A percentile compares a stretch with the other conserved stretches of the same genome.
These are phyloP conservation scores for Bufo bufo DNA, from an alignment of 2,113 vertebrate genomes.

Conservation along the genomic window DNA sequence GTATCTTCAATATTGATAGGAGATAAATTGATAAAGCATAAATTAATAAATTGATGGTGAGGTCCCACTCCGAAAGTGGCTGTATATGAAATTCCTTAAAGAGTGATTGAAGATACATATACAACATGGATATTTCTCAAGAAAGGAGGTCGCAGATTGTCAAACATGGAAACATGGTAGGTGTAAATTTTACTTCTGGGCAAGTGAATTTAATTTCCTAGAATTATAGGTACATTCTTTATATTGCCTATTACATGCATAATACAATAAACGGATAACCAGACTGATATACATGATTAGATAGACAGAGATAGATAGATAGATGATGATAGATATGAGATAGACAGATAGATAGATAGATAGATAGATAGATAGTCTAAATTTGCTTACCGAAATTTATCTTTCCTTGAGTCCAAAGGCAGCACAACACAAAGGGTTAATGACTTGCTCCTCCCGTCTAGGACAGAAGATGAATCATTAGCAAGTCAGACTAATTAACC, in stretches of 20 bases:
- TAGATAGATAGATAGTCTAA: too few species aligned
- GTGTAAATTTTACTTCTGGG: conserved; percentile 14
- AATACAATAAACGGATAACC: not conserved
- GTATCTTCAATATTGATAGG: too few species aligned
- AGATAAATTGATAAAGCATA: too few species aligned
- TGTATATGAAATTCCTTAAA: conserved; percentile 18
- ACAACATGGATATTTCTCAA: conserved; percentile 15
- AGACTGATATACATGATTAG: not conserved
- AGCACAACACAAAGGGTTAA: too few species aligned
- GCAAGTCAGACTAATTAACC: too few species aligned
- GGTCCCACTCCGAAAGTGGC: not conserved
- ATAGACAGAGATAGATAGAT: not conserved
- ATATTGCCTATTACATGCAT: not conserved
- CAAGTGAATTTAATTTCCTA: not conserved
- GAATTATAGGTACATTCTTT: not conserved
- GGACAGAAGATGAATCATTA: too few species aligned
- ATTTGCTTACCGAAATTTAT: too few species aligned
- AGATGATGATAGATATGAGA: not conserved
- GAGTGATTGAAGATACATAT: conserved; percentile 29
- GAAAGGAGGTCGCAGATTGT: not conserved
- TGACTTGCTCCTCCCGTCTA: too few species aligned
- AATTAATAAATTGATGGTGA: too few species aligned
- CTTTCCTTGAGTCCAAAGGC: too few species aligned
- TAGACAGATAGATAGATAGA: not conserved
- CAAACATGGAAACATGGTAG: not conserved